Conservation (phyloP, 1,140 invertebrate species). For the Sogatella furcifera region DNA sequence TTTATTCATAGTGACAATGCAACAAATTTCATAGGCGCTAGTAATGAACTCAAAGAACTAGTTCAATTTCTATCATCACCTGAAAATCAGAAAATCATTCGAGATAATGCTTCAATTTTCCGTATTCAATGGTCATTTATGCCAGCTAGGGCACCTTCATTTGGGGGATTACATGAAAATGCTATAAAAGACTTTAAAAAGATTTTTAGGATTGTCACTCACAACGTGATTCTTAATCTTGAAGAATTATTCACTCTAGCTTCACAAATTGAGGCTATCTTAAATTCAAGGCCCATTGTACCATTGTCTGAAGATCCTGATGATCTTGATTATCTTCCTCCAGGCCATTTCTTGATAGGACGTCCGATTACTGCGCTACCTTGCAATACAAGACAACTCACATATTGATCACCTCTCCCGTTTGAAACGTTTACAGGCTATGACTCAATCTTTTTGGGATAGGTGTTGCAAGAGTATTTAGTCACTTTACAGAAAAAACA, state of each 20-base stretch:
- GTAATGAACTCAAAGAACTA: too few relatives aligned
- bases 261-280: conserved; percentile 2
- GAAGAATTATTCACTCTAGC: background rate
- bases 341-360: conserved; percentile 17
- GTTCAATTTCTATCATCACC: too few relatives aligned
- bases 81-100: too few relatives aligned
- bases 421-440: background rate
- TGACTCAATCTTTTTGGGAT: conserved; percentile 13
- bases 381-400: background rate
- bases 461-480: background rate
- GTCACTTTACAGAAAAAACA: too few relatives aligned
- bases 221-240: background rate
- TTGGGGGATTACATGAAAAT: conserved; percentile 26
- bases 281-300: background rate
- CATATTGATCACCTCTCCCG: background rate
- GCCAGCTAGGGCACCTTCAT: conserved; percentile 24
- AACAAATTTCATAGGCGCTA: too few relatives aligned
- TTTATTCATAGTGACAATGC: conserved; percentile 28
- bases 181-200: conserved; percentile 19
- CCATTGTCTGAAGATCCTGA: conserved; percentile 8
- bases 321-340: conserved; percentile 13
- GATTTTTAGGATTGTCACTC: background rate
- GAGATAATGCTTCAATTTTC: too few relatives aligned
- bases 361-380: background rate
- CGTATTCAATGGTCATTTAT: conserved; percentile 26